Base-by-base conservation (phyloP, 2,797 vertebrate species). In the Tauraco hartlaubi region DNA sequence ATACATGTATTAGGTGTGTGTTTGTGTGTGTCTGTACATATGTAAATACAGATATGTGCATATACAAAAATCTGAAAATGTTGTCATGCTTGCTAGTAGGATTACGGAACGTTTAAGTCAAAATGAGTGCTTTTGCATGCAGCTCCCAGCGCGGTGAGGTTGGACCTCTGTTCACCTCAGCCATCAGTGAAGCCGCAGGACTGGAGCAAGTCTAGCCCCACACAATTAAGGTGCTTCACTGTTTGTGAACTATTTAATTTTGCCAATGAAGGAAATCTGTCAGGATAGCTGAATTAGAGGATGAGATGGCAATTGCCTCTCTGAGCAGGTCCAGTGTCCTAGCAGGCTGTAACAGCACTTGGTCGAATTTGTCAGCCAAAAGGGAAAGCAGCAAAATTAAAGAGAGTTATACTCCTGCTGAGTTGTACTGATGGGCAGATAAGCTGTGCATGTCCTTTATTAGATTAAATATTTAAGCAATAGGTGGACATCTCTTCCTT, bases 391-490 rank as follows among this genome's bases (percentile, higher is more conserved):
- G 39, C 17, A 72, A 81, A 73, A 63, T 49, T 78, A 86, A 18
- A 79, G 48, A 79, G 28, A 63, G 19, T 67, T 90, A 56, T 25
- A 75, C 33, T 81, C 85, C 79, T 73, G 52, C 79, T 94, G 82
- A 72, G 79, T 37, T 66, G 37, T 77, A 51, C 63, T 88, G 71
- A 78, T 43, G 48, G 48, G 22, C 66, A 69, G 72, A 90, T 83
- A 92, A 86, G 5, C 51, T 86, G 15, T 74, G 35, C 55, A 22
- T 84, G 63, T 76, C 67, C 67, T 91, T 81, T 78, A 82, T 73
- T 41, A 82, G 90, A 89, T 87, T 55, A 92, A 96, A 82, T 89
- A 95, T 90, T 94, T 94, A 95, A 89, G 88, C 63, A 85, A 95
- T 88, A 90, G 83, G 56, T 93, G 74, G 80, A 94, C 71, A 80